Percentiles rank a stretch among this genome's conserved stretches.
These are phyloP conservation scores for Buceros bicornis DNA, from an alignment of 2,797 vertebrate genomes.

Conservation along the genomic window DNA sequence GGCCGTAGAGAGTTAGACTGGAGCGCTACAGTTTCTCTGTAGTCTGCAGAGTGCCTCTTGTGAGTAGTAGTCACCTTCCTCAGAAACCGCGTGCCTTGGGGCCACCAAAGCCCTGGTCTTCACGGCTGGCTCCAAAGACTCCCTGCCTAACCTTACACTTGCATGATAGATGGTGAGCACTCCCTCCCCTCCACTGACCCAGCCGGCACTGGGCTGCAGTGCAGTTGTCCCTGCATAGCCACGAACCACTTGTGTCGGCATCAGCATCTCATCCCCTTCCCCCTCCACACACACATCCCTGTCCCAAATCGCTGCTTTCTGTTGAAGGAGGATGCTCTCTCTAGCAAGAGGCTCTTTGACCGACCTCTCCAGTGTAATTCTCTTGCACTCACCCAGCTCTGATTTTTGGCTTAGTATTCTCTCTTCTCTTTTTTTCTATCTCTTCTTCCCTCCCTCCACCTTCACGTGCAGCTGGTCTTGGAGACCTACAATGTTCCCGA, in stretches of 20 bases:
- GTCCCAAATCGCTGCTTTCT: constrained; percentile 47
- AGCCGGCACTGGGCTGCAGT: constrained; percentile 14
- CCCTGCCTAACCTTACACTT: constrained; percentile 59
- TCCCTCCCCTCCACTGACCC: constrained; percentile 44
- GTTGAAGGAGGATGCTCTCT: constrained; percentile 69
- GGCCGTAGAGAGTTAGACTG: constrained; percentile 76
- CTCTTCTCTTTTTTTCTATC: not conserved
- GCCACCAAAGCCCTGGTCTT: constrained; percentile 8
- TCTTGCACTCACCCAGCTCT: not conserved
- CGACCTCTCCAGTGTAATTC: constrained; percentile 60
- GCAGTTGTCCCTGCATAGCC: constrained; percentile 35
- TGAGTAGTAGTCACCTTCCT: constrained; percentile 75
- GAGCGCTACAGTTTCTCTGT: constrained; percentile 74
- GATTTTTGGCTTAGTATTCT: not conserved
- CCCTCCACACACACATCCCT: constrained; percentile 14
- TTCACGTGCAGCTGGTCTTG: constrained; percentile 87
- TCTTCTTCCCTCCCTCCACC: not conserved
- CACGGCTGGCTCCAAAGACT: constrained; percentile 38
- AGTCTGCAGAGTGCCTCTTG: constrained; percentile 77
- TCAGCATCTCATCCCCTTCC: constrained; percentile 30
- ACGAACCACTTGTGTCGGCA: constrained; percentile 12
- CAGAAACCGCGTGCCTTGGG: constrained; percentile 62
- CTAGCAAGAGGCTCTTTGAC: constrained; percentile 71
- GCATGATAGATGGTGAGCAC: constrained; percentile 68
- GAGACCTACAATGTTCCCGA: constrained; percentile 98